These are phyloP conservation scores for Trichoplusia ni DNA, from an alignment of 1,140 invertebrate genomes.

Conservation along the genomic window DNA sequence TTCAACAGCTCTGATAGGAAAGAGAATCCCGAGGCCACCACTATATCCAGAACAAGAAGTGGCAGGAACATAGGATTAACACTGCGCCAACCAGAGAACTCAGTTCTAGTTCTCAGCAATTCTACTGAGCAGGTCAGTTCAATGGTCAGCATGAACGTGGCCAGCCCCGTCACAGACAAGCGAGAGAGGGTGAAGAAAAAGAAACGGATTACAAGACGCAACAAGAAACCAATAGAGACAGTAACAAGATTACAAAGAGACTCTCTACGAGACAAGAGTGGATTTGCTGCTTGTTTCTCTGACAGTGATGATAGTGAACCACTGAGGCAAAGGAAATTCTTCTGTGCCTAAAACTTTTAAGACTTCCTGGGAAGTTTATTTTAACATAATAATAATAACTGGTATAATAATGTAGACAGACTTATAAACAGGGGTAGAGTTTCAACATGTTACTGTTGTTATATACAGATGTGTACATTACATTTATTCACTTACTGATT, in stretches of 20 bases:
- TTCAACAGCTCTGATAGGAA: conserved; percentile 50
- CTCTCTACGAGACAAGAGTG: conserved; percentile 64
- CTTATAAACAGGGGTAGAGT: conserved; percentile 11
- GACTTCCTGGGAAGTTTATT: conserved; percentile 4
- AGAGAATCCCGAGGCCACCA: conserved; percentile 56
- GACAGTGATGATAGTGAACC: conserved; percentile 72
- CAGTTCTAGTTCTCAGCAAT: conserved; percentile 54
- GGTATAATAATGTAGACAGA: not conserved
- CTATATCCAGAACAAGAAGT: conserved; percentile 62
- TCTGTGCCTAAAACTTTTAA: conserved; percentile 45
- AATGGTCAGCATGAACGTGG: conserved; percentile 58
- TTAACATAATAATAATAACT: conserved; percentile 1
- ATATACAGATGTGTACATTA: too few species aligned
- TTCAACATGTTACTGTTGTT: too few species aligned
- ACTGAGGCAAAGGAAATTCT: conserved; percentile 61
- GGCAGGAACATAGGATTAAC: conserved; percentile 51
- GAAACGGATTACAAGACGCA: conserved; percentile 26
- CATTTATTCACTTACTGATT: conserved; percentile 18
- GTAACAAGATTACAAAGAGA: conserved; percentile 34
- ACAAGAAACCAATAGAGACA: conserved; percentile 33
- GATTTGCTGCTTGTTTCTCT: conserved; percentile 69
- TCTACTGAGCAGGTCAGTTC: conserved; percentile 59
- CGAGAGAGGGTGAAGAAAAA: conserved; percentile 19
- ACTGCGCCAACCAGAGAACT: conserved; percentile 45
- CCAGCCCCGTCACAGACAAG: conserved; percentile 22